Evolutionary conservation across 2,113 vertebrate species (phyloP).

Genomic region (Onychostruthus taczanowskii): DNA sequence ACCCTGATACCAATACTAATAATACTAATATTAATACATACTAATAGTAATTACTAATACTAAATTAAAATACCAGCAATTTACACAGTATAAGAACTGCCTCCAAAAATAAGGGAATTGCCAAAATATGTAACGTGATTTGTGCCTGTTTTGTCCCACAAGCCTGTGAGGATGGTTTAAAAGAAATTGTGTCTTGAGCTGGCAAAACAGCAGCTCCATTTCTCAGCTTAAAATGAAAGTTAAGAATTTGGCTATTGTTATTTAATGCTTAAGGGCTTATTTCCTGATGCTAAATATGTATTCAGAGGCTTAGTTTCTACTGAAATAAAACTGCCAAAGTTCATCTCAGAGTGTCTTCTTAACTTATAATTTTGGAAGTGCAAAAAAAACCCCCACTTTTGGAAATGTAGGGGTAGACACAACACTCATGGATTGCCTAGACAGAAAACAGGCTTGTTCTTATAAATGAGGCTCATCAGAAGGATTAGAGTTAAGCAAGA

Average conservation of each 20-base stretch:
- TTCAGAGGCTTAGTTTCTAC: neutral
- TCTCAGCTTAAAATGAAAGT: neutral
- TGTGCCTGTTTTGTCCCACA: neutral
- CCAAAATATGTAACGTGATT: neutral
- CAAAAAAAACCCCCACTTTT: neutral
- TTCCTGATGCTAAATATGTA: neutral
- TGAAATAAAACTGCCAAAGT: neutral
- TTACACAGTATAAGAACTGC: neutral
- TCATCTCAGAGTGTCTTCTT: neutral
- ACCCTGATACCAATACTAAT: neutral
- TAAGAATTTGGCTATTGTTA: neutral
- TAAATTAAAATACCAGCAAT: neutral
- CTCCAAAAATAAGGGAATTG: neutral
- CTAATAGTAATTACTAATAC: neutral
- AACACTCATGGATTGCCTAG: neutral
- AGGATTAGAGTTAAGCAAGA: neutral
- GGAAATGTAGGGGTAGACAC: neutral
- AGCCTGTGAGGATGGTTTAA: neutral
- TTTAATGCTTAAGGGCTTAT: neutral
- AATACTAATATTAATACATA: neutral
- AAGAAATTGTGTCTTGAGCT: neutral
- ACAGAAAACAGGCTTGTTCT: neutral
- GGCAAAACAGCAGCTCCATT: neutral
- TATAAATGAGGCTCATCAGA: neutral
- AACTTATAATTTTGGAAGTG: neutral